Conservation (phyloP, 2,888 invertebrate species). For the Neoitamus cyanurus region DNA sequence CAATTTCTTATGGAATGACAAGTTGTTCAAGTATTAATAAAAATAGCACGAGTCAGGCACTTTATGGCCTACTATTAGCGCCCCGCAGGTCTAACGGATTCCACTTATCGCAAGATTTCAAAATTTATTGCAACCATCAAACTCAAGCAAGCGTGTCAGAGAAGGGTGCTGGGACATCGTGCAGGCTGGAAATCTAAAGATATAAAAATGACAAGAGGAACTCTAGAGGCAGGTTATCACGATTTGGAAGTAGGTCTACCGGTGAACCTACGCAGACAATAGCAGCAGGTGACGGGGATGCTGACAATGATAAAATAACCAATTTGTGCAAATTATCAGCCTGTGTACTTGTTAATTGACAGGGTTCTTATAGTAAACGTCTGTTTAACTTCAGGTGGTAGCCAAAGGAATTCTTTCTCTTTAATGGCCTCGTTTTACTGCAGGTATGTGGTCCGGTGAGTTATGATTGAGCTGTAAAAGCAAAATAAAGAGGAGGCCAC, state of each 20-base stretch:
- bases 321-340: constrained; percentile 49
- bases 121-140: constrained; percentile 40
- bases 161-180: constrained; percentile 2
- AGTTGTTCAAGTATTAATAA: constrained; percentile 17
- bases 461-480: constrained; percentile 35
- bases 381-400: constrained; percentile 5
- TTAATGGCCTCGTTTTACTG: background rate
- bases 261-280: constrained; percentile 22
- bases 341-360: constrained; percentile 49
- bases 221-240: constrained; percentile 19
- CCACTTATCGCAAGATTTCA: constrained; percentile 27
- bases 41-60: background rate
- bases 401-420: background rate
- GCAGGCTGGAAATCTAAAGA: background rate
- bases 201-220: constrained; percentile 27
- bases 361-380: constrained; percentile 21
- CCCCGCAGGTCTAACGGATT: background rate
- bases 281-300: constrained; percentile 47
- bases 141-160: constrained; percentile 35
- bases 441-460: constrained; percentile 8
- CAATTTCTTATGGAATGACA: constrained; percentile 7
- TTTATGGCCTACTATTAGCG: constrained; percentile 32
- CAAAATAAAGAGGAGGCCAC: background rate
- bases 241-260: constrained; percentile 23
- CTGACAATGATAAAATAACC: constrained; percentile 48